A percentile compares a stretch with the other conserved stretches of the same genome.
These are phyloP conservation scores for Euwallacea similis DNA, from an alignment of 1,140 invertebrate species.

Conservation along the genomic window DNA sequence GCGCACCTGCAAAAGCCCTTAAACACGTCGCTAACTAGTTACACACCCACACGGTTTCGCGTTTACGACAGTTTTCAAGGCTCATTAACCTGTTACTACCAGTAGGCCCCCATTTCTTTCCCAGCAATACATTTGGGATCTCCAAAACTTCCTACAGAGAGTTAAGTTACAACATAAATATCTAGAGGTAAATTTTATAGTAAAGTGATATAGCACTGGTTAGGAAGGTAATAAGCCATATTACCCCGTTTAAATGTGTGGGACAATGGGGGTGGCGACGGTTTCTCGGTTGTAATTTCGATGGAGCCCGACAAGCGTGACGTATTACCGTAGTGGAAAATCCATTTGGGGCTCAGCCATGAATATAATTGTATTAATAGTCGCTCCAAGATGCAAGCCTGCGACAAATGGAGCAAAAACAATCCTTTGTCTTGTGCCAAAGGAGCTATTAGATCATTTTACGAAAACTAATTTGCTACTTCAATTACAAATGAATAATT, in stretches of 20 bases:
- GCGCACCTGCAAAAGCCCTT: slow-evolving; percentile 37
- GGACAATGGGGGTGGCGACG: no score
- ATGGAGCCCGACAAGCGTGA: slow-evolving; percentile 24
- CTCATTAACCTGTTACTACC: slow-evolving; percentile 42
- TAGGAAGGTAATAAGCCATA: no score
- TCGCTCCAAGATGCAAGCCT: slow-evolving; percentile 42
- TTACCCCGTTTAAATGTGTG: no score
- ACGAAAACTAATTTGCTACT: slow-evolving; percentile 4
- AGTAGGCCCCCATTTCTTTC: slow-evolving; percentile 31
- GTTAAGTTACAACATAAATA: no score
- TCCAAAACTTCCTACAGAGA: no score
- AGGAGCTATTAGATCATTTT: slow-evolving; percentile 15
- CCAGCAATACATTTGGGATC: slow-evolving; percentile 13
- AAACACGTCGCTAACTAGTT: slow-evolving; percentile 40
- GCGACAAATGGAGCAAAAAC: slow-evolving; percentile 46
- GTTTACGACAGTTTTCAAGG: slow-evolving; percentile 42
- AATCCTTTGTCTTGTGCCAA: slow-evolving; percentile 26
- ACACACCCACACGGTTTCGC: slow-evolving; percentile 36
- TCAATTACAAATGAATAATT: neutral
- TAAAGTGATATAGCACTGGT: no score
- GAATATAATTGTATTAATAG: slow-evolving; percentile 48
- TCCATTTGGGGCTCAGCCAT: slow-evolving; percentile 43
- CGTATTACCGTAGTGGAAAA: slow-evolving; percentile 39
- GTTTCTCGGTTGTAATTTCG: neutral
- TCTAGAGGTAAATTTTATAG: no score